These are phyloP conservation scores for Rhimphoctona megacephalus DNA, from an alignment of 2,888 invertebrate genomes.

Conservation along the genomic window DNA sequence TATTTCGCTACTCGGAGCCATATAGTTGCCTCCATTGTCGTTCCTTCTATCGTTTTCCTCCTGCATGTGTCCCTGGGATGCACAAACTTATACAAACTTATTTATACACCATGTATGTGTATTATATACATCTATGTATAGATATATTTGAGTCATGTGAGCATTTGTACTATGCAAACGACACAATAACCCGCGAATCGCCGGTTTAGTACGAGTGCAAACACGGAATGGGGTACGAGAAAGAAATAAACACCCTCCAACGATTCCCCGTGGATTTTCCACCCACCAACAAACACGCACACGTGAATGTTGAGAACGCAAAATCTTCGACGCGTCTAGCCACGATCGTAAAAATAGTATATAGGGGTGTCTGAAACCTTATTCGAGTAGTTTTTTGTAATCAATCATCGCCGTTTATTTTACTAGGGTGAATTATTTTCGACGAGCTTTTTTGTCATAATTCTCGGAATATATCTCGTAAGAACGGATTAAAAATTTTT, in stretches of 20 bases:
- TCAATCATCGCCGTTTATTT: not conserved
- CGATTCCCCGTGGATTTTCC: constrained; percentile 25
- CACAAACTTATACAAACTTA: not conserved
- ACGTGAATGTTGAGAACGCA: not conserved
- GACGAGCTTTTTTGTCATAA: not conserved
- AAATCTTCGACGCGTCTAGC: constrained; percentile 4
- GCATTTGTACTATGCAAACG: constrained; percentile 36
- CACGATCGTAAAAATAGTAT: constrained; percentile 17
- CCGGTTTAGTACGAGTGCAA: constrained; percentile 30
- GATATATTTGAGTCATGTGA: constrained; percentile 10
- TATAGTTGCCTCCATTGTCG: constrained; percentile 57
- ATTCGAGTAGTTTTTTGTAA: constrained; percentile 20
- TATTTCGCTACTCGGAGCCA: constrained; percentile 58
- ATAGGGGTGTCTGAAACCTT: not conserved
- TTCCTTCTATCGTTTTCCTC: constrained; percentile 53
- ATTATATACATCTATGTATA: not conserved
- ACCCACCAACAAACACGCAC: constrained; percentile 8
- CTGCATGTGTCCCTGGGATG: constrained; percentile 3
- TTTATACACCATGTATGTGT: not conserved
- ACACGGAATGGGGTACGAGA: constrained; percentile 45
- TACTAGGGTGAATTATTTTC: not conserved
- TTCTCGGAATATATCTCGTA: not conserved
- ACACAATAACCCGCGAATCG: constrained; percentile 51
- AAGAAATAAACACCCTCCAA: constrained; percentile 48
- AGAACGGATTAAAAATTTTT: not conserved